These are phyloP conservation scores for Zaprionus ornatus DNA, from an alignment of 1,140 invertebrate species.

Conservation along the genomic window DNA sequence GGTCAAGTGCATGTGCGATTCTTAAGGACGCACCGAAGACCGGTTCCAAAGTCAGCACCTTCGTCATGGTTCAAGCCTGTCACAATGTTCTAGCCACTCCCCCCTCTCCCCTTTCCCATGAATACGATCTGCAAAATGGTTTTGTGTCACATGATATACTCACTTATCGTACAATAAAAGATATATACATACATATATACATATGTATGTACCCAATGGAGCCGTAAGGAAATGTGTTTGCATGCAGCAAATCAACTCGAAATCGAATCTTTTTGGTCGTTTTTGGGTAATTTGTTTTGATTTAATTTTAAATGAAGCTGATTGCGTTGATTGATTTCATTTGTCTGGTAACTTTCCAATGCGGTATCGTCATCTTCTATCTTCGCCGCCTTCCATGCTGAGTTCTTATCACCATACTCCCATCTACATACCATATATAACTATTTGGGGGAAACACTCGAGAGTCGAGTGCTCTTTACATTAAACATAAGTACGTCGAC, in stretches of 20 bases:
- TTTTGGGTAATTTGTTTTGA: conserved; percentile 70
- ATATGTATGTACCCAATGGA: conserved; percentile 10
- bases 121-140: background rate
- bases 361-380: conserved; percentile 8
- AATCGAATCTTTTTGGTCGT: conserved; percentile 17
- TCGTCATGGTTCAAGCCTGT: conserved; percentile 49
- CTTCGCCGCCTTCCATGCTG: conserved; percentile 19
- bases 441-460: conserved; percentile 17
- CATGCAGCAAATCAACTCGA: conserved; percentile 34
- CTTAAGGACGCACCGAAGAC: conserved; percentile 66
- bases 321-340: conserved; percentile 77
- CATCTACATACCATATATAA: conserved; percentile 7
- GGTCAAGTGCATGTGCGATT: conserved; percentile 73
- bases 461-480: conserved; percentile 44
- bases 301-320: conserved; percentile 67
- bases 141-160: conserved; percentile 30
- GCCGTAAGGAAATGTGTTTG: conserved; percentile 34
- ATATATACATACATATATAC: too few species aligned
- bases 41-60: conserved; percentile 54
- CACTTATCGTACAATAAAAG: conserved; percentile 40
- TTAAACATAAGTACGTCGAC: conserved; percentile 46
- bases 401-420: conserved; percentile 51
- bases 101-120: background rate
- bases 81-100: conserved; percentile 29
- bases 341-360: conserved; percentile 68